Percentiles rank a stretch among this genome's conserved stretches.
Conservation (phyloP, 1,140 invertebrate genomes). For the Drosophila santomea region DNA sequence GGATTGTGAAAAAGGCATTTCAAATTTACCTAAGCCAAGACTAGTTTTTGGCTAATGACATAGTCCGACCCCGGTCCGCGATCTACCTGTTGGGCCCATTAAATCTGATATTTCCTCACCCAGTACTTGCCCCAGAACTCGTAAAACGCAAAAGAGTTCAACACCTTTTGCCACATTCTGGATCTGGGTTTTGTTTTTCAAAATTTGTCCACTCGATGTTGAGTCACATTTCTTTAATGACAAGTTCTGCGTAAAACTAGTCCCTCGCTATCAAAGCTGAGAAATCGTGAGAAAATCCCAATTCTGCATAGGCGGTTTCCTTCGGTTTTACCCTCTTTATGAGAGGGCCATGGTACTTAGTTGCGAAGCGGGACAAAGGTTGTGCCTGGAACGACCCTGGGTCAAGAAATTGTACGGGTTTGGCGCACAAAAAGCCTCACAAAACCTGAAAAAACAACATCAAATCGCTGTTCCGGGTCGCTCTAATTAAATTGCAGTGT, state of each 20-base stretch:
- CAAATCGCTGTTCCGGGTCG: constrained; percentile 69
- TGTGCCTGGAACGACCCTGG: constrained; percentile 59
- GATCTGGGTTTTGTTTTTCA: constrained; percentile 13
- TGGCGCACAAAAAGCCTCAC: constrained; percentile 36
- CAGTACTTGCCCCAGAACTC: constrained; percentile 50
- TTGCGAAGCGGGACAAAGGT: constrained; percentile 73
- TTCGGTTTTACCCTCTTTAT: constrained; percentile 29
- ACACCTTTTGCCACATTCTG: constrained; percentile 62
- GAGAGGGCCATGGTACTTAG: constrained; percentile 36
- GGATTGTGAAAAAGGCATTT: constrained; percentile 60
- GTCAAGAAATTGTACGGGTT: constrained; percentile 59
- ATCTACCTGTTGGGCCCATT: constrained; percentile 66
- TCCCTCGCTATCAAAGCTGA: constrained; percentile 60
- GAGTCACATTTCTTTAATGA: constrained; percentile 64
- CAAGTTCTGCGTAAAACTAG: constrained; percentile 78
- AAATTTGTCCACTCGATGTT: background rate
- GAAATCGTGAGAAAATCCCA: constrained; percentile 78
- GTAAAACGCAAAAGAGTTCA: constrained; percentile 72
- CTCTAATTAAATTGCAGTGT: constrained; percentile 81
- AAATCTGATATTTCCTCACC: constrained; percentile 49
- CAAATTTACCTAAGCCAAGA: constrained; percentile 67
- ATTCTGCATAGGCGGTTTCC: constrained; percentile 61
- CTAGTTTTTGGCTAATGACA: constrained; percentile 63
- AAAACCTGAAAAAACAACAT: constrained; percentile 71
- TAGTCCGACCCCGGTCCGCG: constrained; percentile 30